A percentile compares a stretch with the other conserved stretches of the same genome.
phyloP scores from a whole-genome alignment of 2,888 invertebrate species.

The Timandra comae region DNA sequence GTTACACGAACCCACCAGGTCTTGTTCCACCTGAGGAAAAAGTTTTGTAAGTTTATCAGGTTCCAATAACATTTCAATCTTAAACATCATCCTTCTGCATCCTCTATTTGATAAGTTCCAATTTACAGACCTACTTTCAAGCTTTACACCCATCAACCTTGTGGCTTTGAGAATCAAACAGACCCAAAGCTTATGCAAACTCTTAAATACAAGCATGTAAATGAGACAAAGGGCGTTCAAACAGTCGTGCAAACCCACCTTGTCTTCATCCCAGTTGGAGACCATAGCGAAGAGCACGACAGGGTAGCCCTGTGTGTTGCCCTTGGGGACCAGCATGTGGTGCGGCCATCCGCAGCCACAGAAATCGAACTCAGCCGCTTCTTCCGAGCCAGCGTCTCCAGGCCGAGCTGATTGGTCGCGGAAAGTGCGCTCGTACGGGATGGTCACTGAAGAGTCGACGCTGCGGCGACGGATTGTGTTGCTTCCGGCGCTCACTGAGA shows the following conservation, averaged over 20 bases:
- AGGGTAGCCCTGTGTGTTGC: conserved; percentile 79
- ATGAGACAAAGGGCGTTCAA: no score
- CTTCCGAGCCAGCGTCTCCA: conserved; percentile 63
- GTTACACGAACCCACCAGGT: conserved; percentile 72
- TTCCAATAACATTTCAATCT: no score
- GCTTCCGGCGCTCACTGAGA: conserved; percentile 79
- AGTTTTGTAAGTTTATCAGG: no score
- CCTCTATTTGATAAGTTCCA: no score
- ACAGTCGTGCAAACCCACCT: conserved; percentile 53
- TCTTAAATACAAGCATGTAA: no score
- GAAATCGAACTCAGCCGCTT: conserved; percentile 81
- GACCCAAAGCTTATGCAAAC: no score
- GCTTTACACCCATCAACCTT: no score
- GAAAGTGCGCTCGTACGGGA: conserved; percentile 89
- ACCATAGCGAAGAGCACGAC: conserved; percentile 87
- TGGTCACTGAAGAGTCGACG: conserved; percentile 85
- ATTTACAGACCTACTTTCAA: no score
- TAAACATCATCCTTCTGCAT: no score
- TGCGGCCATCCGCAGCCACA: conserved; percentile 94
- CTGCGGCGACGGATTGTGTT: conserved; percentile 82
- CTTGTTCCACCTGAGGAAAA: conserved; percentile 72
- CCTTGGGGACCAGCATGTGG: conserved; percentile 87
- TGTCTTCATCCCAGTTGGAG: conserved; percentile 82
- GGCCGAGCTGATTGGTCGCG: conserved; percentile 80
- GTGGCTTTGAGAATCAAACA: no score